phyloP scores from a whole-genome alignment of 2,797 vertebrate genomes.

The Hirundo rustica region DNA sequence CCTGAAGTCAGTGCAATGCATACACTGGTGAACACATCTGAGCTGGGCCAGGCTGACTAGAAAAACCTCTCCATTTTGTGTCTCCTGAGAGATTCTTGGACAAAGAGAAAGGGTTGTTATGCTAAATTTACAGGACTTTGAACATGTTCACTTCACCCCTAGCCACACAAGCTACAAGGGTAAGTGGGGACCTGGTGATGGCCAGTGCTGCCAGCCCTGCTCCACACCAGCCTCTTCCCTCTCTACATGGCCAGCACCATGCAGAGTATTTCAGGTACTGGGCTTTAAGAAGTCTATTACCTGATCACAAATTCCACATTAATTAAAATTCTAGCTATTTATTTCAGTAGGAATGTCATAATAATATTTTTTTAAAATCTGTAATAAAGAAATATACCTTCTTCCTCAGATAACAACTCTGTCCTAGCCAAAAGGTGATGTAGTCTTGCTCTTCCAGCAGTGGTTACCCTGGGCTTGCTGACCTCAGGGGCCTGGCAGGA shows the following conservation, averaged over 20 bases:
- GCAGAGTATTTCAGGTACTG: rapidly evolving
- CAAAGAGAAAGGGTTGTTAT: background rate
- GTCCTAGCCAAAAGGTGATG: background rate
- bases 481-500: background rate
- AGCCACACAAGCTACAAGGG: background rate
- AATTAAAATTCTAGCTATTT: background rate
- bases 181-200: background rate
- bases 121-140: background rate
- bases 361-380: rapidly evolving
- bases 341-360: background rate
- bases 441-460: background rate
- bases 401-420: background rate
- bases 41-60: background rate
- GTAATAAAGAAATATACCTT: background rate
- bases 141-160: background rate
- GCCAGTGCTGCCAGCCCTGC: background rate
- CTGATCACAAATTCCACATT: background rate
- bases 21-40: background rate
- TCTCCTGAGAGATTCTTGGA: background rate
- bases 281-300: background rate
- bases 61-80: background rate
- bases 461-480: background rate
- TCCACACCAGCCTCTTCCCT: background rate
- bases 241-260: background rate
- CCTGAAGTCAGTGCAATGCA: background rate